A percentile compares a stretch with the other conserved stretches of the same genome.
These are phyloP conservation scores for Piaya cayana DNA, from an alignment of 2,113 vertebrate genomes.

Conservation along the genomic window DNA sequence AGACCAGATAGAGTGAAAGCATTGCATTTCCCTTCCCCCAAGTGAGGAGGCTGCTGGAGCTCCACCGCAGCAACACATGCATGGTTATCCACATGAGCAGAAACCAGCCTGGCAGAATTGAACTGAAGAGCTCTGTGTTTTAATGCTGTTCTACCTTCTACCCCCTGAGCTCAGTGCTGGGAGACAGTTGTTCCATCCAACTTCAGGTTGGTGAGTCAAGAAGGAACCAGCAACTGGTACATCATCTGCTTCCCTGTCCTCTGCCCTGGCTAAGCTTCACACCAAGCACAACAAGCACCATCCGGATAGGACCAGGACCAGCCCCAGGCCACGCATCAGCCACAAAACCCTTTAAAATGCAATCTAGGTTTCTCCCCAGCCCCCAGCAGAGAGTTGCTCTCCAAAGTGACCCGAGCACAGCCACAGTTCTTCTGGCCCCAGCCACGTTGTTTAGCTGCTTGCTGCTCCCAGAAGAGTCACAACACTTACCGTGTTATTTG, in stretches of 20 bases:
- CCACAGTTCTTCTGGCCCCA: too few relatives aligned
- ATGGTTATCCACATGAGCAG: background rate
- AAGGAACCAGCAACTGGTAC: background rate
- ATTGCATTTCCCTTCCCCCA: too few relatives aligned
- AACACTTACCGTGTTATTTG: background rate
- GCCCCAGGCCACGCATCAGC: rapidly evolving
- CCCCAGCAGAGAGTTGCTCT: too few relatives aligned
- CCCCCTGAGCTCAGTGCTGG: background rate
- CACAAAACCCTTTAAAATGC: background rate
- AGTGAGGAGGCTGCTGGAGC: too few relatives aligned
- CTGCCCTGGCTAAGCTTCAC: background rate
- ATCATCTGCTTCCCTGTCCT: rapidly evolving
- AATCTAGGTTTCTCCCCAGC: too few relatives aligned
- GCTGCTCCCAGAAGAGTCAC: background rate
- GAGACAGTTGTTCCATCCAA: background rate
- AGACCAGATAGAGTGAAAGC: background rate
- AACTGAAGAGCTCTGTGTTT: background rate
- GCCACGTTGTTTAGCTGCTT: background rate
- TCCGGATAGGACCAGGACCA: rapidly evolving
- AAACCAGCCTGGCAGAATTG: background rate
- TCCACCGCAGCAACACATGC: too few relatives aligned
- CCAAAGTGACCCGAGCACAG: background rate
- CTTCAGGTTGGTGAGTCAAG: background rate
- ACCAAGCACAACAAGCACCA: rapidly evolving
- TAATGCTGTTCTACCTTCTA: background rate